Evolutionary conservation across 2,797 vertebrate genomes (phyloP).

Genomic region (Coregonus suidteri): DNA sequence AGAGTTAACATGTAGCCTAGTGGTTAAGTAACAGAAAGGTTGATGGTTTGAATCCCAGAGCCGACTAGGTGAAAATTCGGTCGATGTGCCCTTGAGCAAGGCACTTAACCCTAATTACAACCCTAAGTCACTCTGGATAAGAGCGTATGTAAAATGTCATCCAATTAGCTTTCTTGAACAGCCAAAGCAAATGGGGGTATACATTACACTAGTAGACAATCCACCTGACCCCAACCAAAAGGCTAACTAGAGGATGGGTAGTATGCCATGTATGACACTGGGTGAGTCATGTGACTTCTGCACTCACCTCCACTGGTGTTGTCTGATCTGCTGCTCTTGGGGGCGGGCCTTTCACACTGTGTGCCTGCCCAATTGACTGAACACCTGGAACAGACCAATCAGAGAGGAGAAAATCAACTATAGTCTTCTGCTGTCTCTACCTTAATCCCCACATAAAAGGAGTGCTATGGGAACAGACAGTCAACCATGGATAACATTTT

Average conservation of each 20-base stretch:
- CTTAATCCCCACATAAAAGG: background rate
- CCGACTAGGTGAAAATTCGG: too few relatives aligned
- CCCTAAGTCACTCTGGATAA: too few relatives aligned
- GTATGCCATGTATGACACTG: background rate
- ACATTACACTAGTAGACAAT: background rate
- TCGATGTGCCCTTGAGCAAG: too few relatives aligned
- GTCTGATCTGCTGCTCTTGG: slow-evolving; percentile 98
- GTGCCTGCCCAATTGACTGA: slow-evolving; percentile 98
- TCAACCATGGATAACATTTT: background rate
- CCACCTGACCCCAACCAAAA: background rate
- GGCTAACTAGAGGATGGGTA: background rate
- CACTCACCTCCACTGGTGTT: slow-evolving; percentile 92
- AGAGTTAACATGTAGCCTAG: too few relatives aligned
- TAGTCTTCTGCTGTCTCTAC: background rate
- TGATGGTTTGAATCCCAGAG: too few relatives aligned
- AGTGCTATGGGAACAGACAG: background rate
- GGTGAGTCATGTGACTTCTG: background rate
- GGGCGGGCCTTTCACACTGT: slow-evolving; percentile 96
- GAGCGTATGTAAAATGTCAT: too few relatives aligned
- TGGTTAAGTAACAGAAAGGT: too few relatives aligned
- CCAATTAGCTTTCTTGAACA: too few relatives aligned
- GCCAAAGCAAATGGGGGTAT: background rate
- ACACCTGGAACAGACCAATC: slow-evolving; percentile 85
- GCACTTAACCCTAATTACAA: too few relatives aligned
- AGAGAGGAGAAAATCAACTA: slow-evolving; percentile 53